A percentile compares a stretch with the other conserved stretches of the same genome.
phyloP scores from a whole-genome alignment of 1,140 invertebrate genomes.

The Drosophila pseudoobscura region DNA sequence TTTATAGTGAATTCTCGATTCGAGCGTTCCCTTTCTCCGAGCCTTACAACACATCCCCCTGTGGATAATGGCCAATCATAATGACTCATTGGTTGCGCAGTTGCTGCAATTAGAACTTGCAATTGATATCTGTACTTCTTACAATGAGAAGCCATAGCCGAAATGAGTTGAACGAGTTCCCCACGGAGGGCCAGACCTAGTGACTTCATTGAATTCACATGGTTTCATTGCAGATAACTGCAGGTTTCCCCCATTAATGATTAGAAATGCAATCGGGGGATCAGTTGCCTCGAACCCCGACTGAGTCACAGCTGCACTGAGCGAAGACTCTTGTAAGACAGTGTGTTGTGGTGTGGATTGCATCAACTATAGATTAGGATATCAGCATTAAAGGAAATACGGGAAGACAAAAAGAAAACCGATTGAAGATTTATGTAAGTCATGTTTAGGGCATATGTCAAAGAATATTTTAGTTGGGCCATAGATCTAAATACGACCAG shows the following conservation, averaged over 20 bases:
- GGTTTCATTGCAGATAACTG: background rate
- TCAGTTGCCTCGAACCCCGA: slow-evolving; percentile 7
- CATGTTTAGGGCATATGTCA: too few relatives aligned
- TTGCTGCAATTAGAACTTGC: background rate
- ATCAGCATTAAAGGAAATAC: too few relatives aligned
- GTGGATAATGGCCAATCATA: background rate
- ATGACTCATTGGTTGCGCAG: slow-evolving; percentile 5
- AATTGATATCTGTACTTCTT: background rate
- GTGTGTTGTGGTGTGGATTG: slow-evolving; percentile 1
- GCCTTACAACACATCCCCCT: too few relatives aligned
- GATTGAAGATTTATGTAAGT: too few relatives aligned
- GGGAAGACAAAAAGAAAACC: too few relatives aligned
- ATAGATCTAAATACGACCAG: too few relatives aligned
- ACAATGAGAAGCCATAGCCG: background rate
- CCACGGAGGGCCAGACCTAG: slow-evolving; percentile 10
- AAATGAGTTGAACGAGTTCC: background rate
- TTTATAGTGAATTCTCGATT: too few relatives aligned
- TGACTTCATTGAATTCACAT: slow-evolving; percentile 6
- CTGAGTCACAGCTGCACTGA: background rate
- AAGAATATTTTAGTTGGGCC: too few relatives aligned
- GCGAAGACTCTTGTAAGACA: slow-evolving; percentile 5
- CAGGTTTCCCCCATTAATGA: background rate
- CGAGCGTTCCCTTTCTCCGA: too few relatives aligned
- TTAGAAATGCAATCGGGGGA: background rate
- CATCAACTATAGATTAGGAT: too few relatives aligned